Conservation (phyloP, 2,888 invertebrate species). For the Drosophila macrospina region DNA sequence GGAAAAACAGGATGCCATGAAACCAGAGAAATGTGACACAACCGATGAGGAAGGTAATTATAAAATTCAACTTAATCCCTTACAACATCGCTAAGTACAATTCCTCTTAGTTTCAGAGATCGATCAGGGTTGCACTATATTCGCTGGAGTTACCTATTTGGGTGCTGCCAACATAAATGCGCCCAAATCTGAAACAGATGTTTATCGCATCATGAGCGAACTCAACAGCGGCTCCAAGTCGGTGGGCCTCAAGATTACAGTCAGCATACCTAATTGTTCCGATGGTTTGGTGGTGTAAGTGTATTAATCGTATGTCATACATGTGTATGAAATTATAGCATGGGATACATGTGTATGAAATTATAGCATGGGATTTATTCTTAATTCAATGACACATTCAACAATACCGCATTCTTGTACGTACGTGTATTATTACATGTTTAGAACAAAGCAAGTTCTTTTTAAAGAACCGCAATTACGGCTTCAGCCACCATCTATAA, state of each 20-base stretch:
- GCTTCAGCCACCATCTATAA: too few relatives aligned
- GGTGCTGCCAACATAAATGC: slow-evolving; percentile 96
- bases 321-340: neutral
- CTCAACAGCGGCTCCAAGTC: slow-evolving; percentile 90
- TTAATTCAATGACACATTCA: too few relatives aligned
- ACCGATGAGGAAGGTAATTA: slow-evolving; percentile 90
- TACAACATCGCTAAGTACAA: neutral
- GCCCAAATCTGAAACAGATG: slow-evolving; percentile 96
- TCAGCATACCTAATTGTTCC: slow-evolving; percentile 96
- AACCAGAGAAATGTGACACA: slow-evolving; percentile 89
- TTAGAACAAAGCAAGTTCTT: neutral
- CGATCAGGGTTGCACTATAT: slow-evolving; percentile 95
- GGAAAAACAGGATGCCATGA: slow-evolving; percentile 93
- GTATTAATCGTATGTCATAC: neutral
- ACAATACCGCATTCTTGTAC: neutral
- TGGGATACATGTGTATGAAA: neutral
- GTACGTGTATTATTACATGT: neutral
- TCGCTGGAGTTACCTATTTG: slow-evolving; percentile 96
- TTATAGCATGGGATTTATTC: neutral
- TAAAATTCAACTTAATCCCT: slow-evolving; percentile 5
- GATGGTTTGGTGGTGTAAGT: slow-evolving; percentile 97
- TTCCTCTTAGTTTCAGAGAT: slow-evolving; percentile 89
- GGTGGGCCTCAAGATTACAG: slow-evolving; percentile 93
- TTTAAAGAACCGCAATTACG: too few relatives aligned
- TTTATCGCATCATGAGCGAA: slow-evolving; percentile 96